Percentiles rank a stretch among this genome's conserved stretches.
Conservation (phyloP, 1,140 invertebrate species). For the Apolygus lucorum region DNA sequence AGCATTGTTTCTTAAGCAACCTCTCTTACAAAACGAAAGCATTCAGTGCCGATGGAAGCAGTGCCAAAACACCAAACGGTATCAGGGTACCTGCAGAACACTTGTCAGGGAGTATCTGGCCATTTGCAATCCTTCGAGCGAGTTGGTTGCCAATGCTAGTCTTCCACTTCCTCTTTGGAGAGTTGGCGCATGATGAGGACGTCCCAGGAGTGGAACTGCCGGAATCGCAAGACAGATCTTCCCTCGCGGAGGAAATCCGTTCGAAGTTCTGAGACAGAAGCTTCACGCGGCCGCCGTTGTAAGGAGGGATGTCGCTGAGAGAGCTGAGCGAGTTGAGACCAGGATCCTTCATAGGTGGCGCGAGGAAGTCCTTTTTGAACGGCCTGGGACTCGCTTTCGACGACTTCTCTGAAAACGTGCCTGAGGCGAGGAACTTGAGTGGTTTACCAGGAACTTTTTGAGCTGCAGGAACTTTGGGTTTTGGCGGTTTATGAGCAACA, state of each 20-base stretch:
- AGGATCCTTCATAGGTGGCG: conserved; percentile 28
- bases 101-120: conserved; percentile 45
- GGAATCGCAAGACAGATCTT: conserved; percentile 40
- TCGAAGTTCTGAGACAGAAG: conserved; percentile 38
- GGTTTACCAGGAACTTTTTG: conserved; percentile 35
- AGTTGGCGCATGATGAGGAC: conserved; percentile 54
- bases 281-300: conserved; percentile 29
- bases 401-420: not conserved
- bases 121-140: conserved; percentile 36
- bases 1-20: no score
- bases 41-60: no score
- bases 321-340: conserved; percentile 28
- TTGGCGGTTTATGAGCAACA: conserved; percentile 44
- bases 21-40: no score
- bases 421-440: conserved; percentile 23
- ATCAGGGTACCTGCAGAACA: conserved; percentile 40
- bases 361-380: conserved; percentile 35
- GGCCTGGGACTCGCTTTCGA: not conserved
- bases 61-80: conserved; percentile 9
- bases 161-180: conserved; percentile 45
- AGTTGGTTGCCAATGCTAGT: conserved; percentile 42
- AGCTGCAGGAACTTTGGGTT: conserved; percentile 41
- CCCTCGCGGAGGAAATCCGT: conserved; percentile 31
- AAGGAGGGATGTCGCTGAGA: conserved; percentile 22
- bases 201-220: conserved; percentile 50